A percentile compares a stretch with the other conserved stretches of the same genome.
Conservation (phyloP, 2,113 vertebrate species). For the Cyprinodon tularosa region DNA sequence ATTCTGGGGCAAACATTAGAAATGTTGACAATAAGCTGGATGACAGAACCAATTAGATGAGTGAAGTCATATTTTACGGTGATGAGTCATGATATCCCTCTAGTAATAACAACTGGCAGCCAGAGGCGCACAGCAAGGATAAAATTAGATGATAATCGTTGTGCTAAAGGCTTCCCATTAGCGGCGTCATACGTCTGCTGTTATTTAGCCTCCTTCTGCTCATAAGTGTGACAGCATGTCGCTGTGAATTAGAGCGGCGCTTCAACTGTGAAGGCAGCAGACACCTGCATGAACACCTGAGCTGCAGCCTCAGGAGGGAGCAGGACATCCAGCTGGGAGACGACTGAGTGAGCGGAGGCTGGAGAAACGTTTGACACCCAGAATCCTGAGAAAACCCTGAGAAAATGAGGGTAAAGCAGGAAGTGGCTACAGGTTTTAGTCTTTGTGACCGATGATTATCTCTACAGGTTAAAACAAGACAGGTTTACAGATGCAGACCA, state of each 20-base stretch:
- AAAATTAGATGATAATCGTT: constrained; percentile 1
- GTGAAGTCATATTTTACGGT: too few relatives aligned
- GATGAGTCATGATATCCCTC: not conserved
- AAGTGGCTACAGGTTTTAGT: too few relatives aligned
- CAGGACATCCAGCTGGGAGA: too few relatives aligned
- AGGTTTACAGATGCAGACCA: too few relatives aligned
- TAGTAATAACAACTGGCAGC: not conserved
- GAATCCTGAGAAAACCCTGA: too few relatives aligned
- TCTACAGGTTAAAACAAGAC: too few relatives aligned
- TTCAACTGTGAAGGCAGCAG: not conserved
- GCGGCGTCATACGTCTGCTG: not conserved
- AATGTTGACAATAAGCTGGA: not conserved
- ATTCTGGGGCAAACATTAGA: not conserved
- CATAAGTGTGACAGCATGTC: not conserved
- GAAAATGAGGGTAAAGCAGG: too few relatives aligned
- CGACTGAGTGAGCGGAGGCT: too few relatives aligned
- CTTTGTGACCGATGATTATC: too few relatives aligned
- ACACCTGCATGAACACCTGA: not conserved
- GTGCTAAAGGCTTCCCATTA: constrained; percentile 1
- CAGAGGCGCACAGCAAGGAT: not conserved
- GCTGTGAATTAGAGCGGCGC: not conserved
- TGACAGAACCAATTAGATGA: not conserved
- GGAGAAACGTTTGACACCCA: too few relatives aligned
- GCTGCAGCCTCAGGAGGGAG: not conserved
- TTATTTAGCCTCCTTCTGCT: not conserved